Evolutionary conservation across 2,113 vertebrate species (phyloP).

Genomic region (Chionomys nivalis): DNA sequence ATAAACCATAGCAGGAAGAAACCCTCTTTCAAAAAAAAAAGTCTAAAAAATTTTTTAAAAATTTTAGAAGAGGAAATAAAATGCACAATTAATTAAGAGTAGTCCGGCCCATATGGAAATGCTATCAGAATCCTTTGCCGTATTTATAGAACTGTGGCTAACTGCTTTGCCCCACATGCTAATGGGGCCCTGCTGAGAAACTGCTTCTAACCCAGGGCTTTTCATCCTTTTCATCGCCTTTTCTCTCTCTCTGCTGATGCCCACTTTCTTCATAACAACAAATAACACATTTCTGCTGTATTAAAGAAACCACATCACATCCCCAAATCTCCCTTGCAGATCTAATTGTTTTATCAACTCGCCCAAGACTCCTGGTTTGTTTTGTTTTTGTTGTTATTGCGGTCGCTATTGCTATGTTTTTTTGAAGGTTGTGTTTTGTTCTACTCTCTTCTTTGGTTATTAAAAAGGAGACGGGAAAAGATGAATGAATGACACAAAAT

Average conservation of each 20-base stretch:
- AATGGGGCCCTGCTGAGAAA: background rate
- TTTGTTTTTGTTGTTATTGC: background rate
- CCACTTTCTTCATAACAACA: slow-evolving; percentile 23
- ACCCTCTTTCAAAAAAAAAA: slow-evolving; percentile 68
- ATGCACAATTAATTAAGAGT: slow-evolving; percentile 46
- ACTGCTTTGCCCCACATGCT: background rate
- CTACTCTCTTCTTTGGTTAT: slow-evolving; percentile 25
- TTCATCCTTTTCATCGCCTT: background rate
- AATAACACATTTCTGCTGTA: background rate
- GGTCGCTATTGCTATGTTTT: background rate
- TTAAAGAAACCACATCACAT: slow-evolving; percentile 28
- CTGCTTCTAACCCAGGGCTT: background rate
- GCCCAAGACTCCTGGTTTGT: background rate
- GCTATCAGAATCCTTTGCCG: background rate
- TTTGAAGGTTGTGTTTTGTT: slow-evolving; percentile 37
- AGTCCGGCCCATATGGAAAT: background rate
- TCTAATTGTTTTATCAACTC: background rate
- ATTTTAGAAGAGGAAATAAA: slow-evolving; percentile 65
- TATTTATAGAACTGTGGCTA: slow-evolving; percentile 6
- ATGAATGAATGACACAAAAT: background rate
- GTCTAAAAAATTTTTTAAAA: slow-evolving; percentile 51
- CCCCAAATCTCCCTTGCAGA: slow-evolving; percentile 6
- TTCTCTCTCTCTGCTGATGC: background rate
- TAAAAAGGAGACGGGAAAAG: background rate
- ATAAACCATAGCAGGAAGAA: slow-evolving; percentile 76